Conservation (phyloP, 2,797 vertebrate species). For the Myotis planiceps region DNA sequence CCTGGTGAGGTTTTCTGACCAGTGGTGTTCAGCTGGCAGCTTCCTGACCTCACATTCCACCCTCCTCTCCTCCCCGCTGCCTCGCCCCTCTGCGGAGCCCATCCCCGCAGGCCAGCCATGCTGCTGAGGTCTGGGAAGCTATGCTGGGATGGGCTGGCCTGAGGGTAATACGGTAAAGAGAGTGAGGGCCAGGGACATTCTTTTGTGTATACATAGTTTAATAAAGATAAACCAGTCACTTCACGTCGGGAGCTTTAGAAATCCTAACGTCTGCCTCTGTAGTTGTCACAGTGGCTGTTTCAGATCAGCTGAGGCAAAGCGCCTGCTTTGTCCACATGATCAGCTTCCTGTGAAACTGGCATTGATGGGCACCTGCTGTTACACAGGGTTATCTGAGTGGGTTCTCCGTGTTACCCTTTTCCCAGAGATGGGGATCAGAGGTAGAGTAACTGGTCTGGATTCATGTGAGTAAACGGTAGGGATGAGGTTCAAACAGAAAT, state of each 20-base stretch:
- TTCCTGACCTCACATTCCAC: background rate
- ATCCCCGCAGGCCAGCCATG: background rate
- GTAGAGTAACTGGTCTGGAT: background rate
- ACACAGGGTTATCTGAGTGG: background rate
- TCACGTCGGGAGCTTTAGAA: background rate
- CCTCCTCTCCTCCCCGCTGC: too few species aligned
- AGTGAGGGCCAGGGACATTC: background rate
- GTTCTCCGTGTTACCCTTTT: background rate
- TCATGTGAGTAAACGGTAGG: background rate
- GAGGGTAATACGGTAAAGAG: background rate
- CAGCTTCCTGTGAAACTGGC: background rate
- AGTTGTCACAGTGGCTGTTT: background rate
- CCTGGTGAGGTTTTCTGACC: background rate
- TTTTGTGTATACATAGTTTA: background rate
- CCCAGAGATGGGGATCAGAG: background rate
- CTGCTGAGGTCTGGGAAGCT: background rate
- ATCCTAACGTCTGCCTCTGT: background rate
- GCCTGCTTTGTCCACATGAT: background rate
- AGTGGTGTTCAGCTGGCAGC: fast-evolving
- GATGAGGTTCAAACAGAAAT: background rate
- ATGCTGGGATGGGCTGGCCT: background rate
- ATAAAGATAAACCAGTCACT: background rate
- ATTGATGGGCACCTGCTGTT: background rate
- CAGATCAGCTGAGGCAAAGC: background rate
- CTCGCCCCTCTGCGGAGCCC: background rate